Evolutionary conservation across 2,113 vertebrate species (phyloP).

Genomic region (Enhydra lutris): DNA sequence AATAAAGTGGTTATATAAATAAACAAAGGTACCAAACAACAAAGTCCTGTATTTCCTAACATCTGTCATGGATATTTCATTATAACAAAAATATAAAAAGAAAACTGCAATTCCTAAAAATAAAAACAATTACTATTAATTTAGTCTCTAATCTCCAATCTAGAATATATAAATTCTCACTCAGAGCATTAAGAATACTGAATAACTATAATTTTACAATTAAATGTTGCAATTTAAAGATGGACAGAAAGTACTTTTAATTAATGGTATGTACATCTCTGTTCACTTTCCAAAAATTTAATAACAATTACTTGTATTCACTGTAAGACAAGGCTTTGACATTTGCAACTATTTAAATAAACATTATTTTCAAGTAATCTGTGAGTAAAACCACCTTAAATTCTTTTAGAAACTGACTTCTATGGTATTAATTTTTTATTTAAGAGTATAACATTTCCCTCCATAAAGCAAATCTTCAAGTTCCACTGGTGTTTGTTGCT

Average conservation of each 20-base stretch:
- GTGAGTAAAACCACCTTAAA: neutral
- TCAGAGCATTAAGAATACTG: neutral
- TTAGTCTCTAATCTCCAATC: neutral
- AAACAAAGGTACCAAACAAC: neutral
- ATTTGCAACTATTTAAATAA: neutral
- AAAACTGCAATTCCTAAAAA: neutral
- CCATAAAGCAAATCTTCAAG: slow-evolving; percentile 22
- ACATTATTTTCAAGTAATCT: slow-evolving; percentile 12
- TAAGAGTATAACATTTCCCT: neutral
- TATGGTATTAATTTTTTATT: neutral
- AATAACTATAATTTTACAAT: slow-evolving; percentile 2
- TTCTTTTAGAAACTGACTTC: neutral
- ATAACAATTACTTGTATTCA: neutral
- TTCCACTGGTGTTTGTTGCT: neutral
- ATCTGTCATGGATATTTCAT: neutral
- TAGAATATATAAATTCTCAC: neutral
- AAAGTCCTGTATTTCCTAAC: neutral
- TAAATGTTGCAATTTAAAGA: slow-evolving; percentile 26
- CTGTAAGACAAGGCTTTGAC: neutral
- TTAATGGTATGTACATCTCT: neutral
- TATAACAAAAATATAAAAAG: neutral
- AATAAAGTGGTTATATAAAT: neutral
- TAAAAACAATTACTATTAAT: slow-evolving; percentile 13
- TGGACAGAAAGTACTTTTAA: neutral
- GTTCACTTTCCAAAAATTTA: slow-evolving; percentile 28